Base-by-base conservation (phyloP, 2,113 vertebrate species). In the Engraulis encrasicolus region DNA sequence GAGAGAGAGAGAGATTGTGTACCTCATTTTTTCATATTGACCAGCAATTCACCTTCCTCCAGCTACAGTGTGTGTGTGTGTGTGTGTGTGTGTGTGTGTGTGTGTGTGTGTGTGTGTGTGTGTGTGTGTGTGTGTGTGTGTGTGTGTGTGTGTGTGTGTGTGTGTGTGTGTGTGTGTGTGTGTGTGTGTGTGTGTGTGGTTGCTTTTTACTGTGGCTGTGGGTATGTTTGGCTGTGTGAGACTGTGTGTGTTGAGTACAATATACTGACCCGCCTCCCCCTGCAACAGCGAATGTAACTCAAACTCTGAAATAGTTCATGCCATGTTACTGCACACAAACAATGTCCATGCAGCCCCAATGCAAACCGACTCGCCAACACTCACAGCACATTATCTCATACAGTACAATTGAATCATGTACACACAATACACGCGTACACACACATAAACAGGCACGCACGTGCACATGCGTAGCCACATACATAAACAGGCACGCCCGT, bases 241-340 rank as follows among this genome's bases (percentile, higher is more conserved):
- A 27, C 19, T 40, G n/a, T 19, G 58, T 82, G 37, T 71, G 58
- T 11, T 82, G 58, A 23, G 50, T 15, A 48, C 50, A 20, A 58
- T 61, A 58, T 61, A 79, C 52, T 79, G 81, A 80, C 34, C 81
- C 49, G 38, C 82, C 85, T 86, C 81, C 71, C 81, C 50, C 87
- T 89, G 87, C 87, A 87, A 81, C 81, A 88, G 85, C 89, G 86
- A 87, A 88, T 86, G 91, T 88, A 89, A 80, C 81, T 71, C 50
- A 83, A 45, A 54, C n/a, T 20, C 38, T 82, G 23, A 40, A 82
- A 85, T 40, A 50, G 79, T 49, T 23, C 0, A 50, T 18, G 27
- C 31, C 71, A 82, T 52, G 81, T n/a, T 48, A 50, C 79, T 78
- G 85, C 36, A 14, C 34, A 58, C 20, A 58, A n/a, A 58, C 54